Evolutionary conservation across 2,797 vertebrate species (phyloP).

Genomic region (Bucorvus abyssinicus): DNA sequence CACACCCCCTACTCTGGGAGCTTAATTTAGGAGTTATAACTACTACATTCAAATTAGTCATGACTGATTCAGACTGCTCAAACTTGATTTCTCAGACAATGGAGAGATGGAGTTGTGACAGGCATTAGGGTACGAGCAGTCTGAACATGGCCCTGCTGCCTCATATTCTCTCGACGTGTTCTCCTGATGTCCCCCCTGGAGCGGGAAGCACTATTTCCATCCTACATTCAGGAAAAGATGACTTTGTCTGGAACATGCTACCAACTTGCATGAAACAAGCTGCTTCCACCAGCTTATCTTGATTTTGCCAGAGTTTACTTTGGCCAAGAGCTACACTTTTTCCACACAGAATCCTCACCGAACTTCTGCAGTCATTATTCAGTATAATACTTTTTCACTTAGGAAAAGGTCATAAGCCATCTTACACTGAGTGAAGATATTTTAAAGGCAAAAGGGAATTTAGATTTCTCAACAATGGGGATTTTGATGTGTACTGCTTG

Average conservation of each 20-base stretch:
- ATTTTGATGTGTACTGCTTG: not conserved
- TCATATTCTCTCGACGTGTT: not conserved
- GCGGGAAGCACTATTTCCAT: not conserved
- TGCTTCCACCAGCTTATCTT: not conserved
- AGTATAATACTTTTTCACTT: not conserved
- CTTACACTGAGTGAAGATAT: not conserved
- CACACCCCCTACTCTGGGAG: conserved; percentile 5
- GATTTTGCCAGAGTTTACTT: conserved; percentile 15
- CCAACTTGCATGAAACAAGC: not conserved
- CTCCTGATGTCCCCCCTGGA: not conserved
- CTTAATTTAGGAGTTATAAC: conserved; percentile 29
- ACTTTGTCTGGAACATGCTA: not conserved
- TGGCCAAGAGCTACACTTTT: not conserved
- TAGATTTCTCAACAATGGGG: conserved; percentile 34
- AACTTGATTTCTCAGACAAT: conserved; percentile 37
- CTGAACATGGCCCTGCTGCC: conserved; percentile 9
- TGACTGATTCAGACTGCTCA: conserved; percentile 45
- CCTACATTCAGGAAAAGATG: not conserved
- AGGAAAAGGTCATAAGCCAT: not conserved
- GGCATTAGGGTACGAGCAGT: not conserved
- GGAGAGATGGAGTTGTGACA: conserved; percentile 38
- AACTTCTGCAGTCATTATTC: not conserved
- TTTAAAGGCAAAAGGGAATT: conserved; percentile 15
- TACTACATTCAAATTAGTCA: conserved; percentile 48
- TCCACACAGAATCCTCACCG: not conserved